Conservation (phyloP, 2,797 vertebrate species). For the Tinamus major region DNA sequence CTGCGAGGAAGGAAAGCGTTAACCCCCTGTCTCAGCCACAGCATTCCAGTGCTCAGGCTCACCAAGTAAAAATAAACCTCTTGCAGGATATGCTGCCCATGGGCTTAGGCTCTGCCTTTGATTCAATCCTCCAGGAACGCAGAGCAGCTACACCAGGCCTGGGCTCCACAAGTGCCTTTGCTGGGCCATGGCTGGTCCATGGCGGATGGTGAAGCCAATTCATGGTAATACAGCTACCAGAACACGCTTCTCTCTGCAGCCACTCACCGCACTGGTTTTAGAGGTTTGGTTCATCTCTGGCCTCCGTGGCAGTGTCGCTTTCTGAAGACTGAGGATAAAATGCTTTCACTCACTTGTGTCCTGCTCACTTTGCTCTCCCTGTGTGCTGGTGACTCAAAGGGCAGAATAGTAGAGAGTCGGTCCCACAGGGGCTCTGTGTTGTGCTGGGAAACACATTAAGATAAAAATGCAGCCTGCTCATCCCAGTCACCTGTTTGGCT, state of each 20-base stretch:
- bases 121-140: conserved; percentile 37
- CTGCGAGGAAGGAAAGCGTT: background rate
- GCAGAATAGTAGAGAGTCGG: background rate
- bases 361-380: background rate
- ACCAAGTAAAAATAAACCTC: conserved; percentile 45
- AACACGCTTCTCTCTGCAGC: background rate
- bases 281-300: background rate
- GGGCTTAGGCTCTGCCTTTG: conserved; percentile 9
- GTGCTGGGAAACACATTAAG: background rate
- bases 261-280: background rate
- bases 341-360: background rate
- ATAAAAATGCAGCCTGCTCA: background rate
- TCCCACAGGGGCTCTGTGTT: background rate
- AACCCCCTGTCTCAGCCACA: conserved; percentile 10
- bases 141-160: background rate
- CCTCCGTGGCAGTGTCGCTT: background rate
- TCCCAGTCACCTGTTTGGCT: background rate
- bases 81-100: background rate
- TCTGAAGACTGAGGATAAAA: background rate
- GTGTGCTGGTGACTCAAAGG: background rate
- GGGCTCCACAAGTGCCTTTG: background rate
- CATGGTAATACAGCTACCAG: background rate
- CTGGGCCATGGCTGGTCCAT: background rate
- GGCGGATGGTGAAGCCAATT: background rate
- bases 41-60: conserved; percentile 41